Evolutionary conservation across 1,140 invertebrate genomes (phyloP).

Genomic region (Zophobas morio): DNA sequence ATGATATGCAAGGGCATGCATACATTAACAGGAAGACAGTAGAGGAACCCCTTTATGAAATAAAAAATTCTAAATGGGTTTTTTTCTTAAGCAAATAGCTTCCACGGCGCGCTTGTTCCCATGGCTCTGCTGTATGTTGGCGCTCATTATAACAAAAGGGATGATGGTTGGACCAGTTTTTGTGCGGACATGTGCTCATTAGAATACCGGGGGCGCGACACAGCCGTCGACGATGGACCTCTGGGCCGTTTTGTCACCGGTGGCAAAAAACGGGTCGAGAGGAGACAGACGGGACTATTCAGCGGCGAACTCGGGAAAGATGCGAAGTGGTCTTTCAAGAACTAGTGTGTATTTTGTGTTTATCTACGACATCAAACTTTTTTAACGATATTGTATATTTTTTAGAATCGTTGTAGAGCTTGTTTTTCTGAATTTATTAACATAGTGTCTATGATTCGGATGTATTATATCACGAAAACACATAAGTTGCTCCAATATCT

Average conservation of each 20-base stretch:
- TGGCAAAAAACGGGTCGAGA: not conserved
- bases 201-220: conserved; percentile 45
- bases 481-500: too few species aligned
- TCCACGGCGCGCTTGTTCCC: conserved; percentile 36
- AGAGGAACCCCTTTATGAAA: conserved; percentile 56
- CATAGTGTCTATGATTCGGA: too few species aligned
- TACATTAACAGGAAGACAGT: conserved; percentile 61
- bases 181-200: conserved; percentile 54
- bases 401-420: too few species aligned
- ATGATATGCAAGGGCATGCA: conserved; percentile 60
- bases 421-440: too few species aligned
- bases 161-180: conserved; percentile 53
- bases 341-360: too few species aligned
- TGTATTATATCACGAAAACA: too few species aligned
- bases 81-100: conserved; percentile 58
- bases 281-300: too few species aligned
- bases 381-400: too few species aligned
- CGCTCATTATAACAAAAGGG: conserved; percentile 46
- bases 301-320: too few species aligned
- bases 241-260: not conserved
- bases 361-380: too few species aligned
- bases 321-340: too few species aligned
- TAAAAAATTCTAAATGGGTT: conserved; percentile 48
- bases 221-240: too few species aligned
- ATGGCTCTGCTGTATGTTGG: conserved; percentile 19